phyloP scores from a whole-genome alignment of 2,113 vertebrate species.

The Xiphophorus maculatus region DNA sequence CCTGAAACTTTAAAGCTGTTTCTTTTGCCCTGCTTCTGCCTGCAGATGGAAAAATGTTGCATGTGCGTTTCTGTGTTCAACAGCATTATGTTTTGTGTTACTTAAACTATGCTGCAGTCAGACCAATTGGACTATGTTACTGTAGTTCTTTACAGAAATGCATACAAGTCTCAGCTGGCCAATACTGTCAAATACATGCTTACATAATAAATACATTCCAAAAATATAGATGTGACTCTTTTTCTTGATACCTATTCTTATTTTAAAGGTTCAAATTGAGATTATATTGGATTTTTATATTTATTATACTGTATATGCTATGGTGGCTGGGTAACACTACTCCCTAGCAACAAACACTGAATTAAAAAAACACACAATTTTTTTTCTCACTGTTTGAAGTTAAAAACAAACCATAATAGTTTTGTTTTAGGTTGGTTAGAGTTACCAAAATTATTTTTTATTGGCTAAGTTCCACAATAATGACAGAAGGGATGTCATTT shows the following conservation, averaged over 20 bases:
- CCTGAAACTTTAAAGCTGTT: background rate
- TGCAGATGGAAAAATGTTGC: conserved; percentile 9
- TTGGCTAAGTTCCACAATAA: too few relatives aligned
- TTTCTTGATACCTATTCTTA: background rate
- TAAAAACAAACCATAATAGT: too few relatives aligned
- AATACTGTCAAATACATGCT: background rate
- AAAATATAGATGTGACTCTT: background rate
- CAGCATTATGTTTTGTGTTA: background rate
- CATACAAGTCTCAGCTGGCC: background rate
- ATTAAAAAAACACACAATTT: too few relatives aligned
- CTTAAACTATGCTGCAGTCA: background rate
- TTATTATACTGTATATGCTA: too few relatives aligned
- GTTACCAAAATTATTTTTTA: too few relatives aligned
- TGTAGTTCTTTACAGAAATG: background rate
- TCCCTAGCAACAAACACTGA: too few relatives aligned
- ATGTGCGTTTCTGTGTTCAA: conserved; percentile 8
- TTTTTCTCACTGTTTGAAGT: too few relatives aligned
- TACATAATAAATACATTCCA: background rate
- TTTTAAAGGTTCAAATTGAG: background rate
- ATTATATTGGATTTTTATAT: background rate
- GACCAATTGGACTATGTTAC: background rate
- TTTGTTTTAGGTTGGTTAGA: too few relatives aligned
- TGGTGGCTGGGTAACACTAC: too few relatives aligned
- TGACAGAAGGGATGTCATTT: too few relatives aligned
- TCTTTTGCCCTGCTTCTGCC: conserved; percentile 9